phyloP scores from a whole-genome alignment of 2,888 invertebrate species.

The Drosophila suboccidentalis region DNA sequence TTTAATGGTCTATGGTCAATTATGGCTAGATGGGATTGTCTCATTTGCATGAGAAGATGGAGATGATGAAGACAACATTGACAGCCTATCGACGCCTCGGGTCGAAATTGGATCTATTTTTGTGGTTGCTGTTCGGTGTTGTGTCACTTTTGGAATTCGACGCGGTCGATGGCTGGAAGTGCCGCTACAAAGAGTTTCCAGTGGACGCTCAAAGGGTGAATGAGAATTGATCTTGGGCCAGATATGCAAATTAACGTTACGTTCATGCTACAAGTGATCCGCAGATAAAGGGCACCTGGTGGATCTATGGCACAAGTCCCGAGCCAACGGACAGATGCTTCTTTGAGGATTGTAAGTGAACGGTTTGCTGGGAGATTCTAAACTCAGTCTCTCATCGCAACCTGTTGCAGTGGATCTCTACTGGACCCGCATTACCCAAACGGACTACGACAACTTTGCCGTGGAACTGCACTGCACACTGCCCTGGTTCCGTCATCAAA shows the following conservation, averaged over 20 bases:
- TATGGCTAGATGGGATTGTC: conserved; percentile 28
- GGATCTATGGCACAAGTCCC: conserved; percentile 51
- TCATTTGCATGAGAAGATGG: conserved; percentile 61
- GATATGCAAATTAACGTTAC: conserved; percentile 35
- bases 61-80: conserved; percentile 34
- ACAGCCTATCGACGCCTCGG: conserved; percentile 29
- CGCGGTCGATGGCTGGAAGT: conserved; percentile 48
- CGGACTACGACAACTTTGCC: conserved; percentile 48
- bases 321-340: conserved; percentile 23
- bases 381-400: background rate
- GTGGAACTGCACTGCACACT: conserved; percentile 57
- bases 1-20: conserved; percentile 44
- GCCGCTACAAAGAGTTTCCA: conserved; percentile 61
- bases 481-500: conserved; percentile 64
- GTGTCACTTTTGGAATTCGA: conserved; percentile 17
- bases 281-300: conserved; percentile 61
- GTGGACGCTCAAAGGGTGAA: conserved; percentile 49
- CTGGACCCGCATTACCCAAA: conserved; percentile 60
- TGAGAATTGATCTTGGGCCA: conserved; percentile 19
- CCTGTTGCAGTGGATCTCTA: conserved; percentile 51
- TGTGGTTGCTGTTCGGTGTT: conserved; percentile 10
- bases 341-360: conserved; percentile 47
- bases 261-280: conserved; percentile 8
- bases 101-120: conserved; percentile 21
- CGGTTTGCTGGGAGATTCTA: too few relatives aligned